Base-by-base conservation (phyloP, 92 coral and sea anemone genomes). In the Paragorgia papillata region DNA sequence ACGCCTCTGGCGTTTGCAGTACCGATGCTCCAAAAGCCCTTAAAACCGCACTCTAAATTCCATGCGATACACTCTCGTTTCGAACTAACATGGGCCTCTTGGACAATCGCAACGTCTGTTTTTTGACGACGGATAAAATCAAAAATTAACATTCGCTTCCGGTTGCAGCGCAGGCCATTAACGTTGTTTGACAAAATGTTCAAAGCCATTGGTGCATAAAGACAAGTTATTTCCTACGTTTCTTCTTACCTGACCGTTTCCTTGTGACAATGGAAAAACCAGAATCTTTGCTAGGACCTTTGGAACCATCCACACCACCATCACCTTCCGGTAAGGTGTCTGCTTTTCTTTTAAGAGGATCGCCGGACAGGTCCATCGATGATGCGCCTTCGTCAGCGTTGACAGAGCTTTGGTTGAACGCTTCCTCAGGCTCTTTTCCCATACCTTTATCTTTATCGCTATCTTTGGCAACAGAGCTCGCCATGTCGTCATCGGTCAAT, bases 1-100 rank as follows among this genome's bases (percentile, higher is more conserved):
- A 68, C 75, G 1, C 75, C 75, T 6, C 37, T 7, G 34, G 35
- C 1, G 3, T 1, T 22, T 0, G 1, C 14, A 2, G 75, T 20
- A 15, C 75, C 75, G 5, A 68, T 20, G 48, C 75, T 68, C 75
- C 59, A 68, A 48, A 24, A 68, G 6, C 75, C 59, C 18, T 68
- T 68, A 13, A 7, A 24, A 0, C 57, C 66, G 33, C 33, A 51
- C 44, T 80, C 84, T 13, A 18, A 5, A 41, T 59, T 58, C 84
- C 73, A 80, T 20, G 34, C 26, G 2, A 58, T 24, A n/a, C 58
- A 58, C 22, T 69, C 78, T 22, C 37, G 34, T 7, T 28, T 43
- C 4, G 66, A 62, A 22, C n/a, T 44, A 10, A 67, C 27, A 48
- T 66, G 73, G 2, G 83, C 39, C 27, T 81, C 85, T 58, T 81